These are phyloP conservation scores for Syrista parreyssii DNA, from an alignment of 2,888 invertebrate species.

Conservation along the genomic window DNA sequence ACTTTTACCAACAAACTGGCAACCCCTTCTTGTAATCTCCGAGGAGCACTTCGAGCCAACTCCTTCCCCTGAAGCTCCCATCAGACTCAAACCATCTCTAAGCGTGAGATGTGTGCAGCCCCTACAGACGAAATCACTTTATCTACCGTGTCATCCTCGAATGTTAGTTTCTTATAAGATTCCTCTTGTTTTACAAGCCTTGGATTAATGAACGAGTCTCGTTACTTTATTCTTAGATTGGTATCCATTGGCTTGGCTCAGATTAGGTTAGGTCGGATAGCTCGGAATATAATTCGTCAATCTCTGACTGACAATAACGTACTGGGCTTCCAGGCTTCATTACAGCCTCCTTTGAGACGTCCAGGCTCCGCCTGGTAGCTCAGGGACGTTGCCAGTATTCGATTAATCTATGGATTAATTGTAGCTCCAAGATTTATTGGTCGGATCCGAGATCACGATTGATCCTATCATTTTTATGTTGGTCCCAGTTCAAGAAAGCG, in stretches of 20 bases:
- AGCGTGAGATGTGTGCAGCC: not conserved
- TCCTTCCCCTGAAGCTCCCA: constrained; percentile 22
- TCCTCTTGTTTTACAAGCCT: not conserved
- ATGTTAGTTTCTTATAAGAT: not conserved
- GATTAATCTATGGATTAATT: not conserved
- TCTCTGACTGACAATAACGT: not conserved
- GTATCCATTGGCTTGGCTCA: not conserved
- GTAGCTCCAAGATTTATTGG: not conserved
- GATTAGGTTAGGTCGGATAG: not conserved
- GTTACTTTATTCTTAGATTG: not conserved
- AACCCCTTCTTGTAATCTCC: constrained; percentile 45
- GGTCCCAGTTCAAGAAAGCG: not conserved
- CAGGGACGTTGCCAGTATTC: not conserved
- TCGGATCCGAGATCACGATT: not conserved
- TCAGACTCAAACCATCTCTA: not conserved
- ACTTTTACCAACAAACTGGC: constrained; percentile 55
- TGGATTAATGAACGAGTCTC: not conserved
- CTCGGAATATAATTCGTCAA: not conserved
- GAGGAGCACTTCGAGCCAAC: constrained; percentile 41
- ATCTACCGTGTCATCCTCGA: not conserved
- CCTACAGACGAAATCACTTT: not conserved
- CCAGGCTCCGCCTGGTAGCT: not conserved
- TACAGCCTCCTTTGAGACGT: not conserved
- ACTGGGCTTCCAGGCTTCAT: not conserved
- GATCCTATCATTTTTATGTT: not conserved